Base-by-base conservation (phyloP, 92 coral and sea anemone species). In the Phenganax marumi region DNA sequence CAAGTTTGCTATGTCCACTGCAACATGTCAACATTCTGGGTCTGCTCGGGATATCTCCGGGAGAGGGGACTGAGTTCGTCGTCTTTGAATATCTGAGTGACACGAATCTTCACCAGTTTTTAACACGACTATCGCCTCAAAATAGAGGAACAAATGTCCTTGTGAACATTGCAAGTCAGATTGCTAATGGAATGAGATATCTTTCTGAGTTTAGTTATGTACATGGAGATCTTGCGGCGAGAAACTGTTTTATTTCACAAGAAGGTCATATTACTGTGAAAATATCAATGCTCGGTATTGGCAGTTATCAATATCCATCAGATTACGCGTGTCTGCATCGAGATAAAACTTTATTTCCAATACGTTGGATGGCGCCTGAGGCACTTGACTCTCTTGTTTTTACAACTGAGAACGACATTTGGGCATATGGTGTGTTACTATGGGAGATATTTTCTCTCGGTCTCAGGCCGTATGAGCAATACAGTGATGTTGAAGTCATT, bases 311-410 rank as follows among this genome's bases (percentile, higher is more conserved):
- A 50, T 92, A 92, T 74, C 98, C 98, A 0, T 82, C 91, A 8
- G 97, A 95, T 75, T 95, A 95, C 72, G 93, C 92, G 10, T 92
- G 97, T 95, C 92, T 91, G 7, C 96, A 91, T 58, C 56, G 63
- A 24, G 91, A 97, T 11, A 95, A 97, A 56, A 80, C 97, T 0
- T 73, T 92, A 43, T 91, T 92, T 75, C 98, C 98, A 50, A 93
- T 95, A 12, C 92, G 98, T 10, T 95, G 98, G 98, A 95, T 95
- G 98, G 84, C 98, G 77, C 98, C 97, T 81, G 98, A 95, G 88
- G 91, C 92, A 18, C 93, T 95, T n/a, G 93, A 95, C 70, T 80
- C 97, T 10, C 80, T 95, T 75, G 87, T 86, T 55, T 92, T 87
- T 49, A 87, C 86, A 12, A 90, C 89, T 39, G 86, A 76, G 57